phyloP scores from a whole-genome alignment of 1,140 invertebrate species.

The Temnothorax nylanderi region DNA sequence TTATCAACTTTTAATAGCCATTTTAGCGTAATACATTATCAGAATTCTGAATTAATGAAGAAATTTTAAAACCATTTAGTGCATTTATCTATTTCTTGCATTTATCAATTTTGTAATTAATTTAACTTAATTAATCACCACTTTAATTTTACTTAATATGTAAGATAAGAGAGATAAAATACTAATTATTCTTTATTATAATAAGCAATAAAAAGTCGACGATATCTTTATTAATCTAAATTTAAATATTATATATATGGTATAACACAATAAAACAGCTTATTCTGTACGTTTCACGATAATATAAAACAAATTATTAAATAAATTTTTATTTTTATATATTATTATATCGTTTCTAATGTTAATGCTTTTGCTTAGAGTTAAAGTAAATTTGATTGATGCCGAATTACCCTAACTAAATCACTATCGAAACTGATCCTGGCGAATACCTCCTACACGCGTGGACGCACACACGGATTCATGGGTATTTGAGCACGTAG shows the following conservation, averaged over 20 bases:
- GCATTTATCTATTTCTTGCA: no score
- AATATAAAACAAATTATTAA: neutral
- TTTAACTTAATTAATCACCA: no score
- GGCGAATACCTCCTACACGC: neutral
- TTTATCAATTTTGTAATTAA: no score
- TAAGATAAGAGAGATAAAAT: neutral
- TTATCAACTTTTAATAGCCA: neutral
- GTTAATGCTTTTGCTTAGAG: neutral
- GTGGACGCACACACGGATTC: neutral
- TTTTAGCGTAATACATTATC: neutral
- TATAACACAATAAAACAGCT: no score
- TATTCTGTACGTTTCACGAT: neutral
- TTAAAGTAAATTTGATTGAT: neutral
- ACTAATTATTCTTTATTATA: neutral
- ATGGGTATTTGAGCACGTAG: constrained; percentile 26
- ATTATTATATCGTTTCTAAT: neutral
- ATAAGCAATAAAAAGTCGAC: neutral
- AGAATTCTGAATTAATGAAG: neutral
- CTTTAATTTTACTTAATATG: neutral
- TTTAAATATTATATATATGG: neutral
- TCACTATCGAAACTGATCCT: neutral
- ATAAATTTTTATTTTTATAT: neutral
- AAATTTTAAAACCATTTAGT: no score
- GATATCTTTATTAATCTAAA: neutral
- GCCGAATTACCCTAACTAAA: neutral